These are phyloP conservation scores for Cecidostiba fungosa DNA, from an alignment of 2,888 invertebrate species.

Conservation along the genomic window DNA sequence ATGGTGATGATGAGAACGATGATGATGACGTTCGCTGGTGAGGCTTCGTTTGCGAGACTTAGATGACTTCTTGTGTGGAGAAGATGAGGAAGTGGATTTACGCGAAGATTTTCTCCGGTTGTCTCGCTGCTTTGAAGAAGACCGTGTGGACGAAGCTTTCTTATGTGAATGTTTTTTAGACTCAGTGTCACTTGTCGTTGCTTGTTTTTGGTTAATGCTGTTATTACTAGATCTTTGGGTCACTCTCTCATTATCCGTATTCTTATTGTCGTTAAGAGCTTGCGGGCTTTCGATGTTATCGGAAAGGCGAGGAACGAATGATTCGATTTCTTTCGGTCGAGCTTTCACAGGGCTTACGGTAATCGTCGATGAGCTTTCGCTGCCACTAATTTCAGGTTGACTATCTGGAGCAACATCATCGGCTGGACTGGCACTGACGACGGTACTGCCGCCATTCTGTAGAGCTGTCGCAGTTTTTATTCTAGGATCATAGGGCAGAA, in stretches of 20 bases:
- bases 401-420: neutral
- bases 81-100: slow-evolving; percentile 65
- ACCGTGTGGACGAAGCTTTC: neutral
- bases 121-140: slow-evolving; percentile 50
- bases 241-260: slow-evolving; percentile 55
- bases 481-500: slow-evolving; percentile 27
- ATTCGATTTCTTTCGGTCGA: slow-evolving; percentile 11
- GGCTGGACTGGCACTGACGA: neutral
- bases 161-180: slow-evolving; percentile 36
- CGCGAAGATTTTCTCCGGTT: slow-evolving; percentile 64
- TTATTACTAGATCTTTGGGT: slow-evolving; percentile 62
- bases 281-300: neutral
- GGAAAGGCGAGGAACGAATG: neutral
- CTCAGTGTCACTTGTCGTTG: slow-evolving; percentile 37
- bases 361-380: slow-evolving; percentile 36
- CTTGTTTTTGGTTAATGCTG: slow-evolving; percentile 35
- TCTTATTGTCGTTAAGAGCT: slow-evolving; percentile 58
- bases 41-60: slow-evolving; percentile 57
- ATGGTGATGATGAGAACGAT: slow-evolving; percentile 61
- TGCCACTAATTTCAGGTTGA: neutral
- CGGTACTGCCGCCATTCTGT: slow-evolving; percentile 37
- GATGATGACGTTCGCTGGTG: slow-evolving; percentile 75
- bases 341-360: slow-evolving; percentile 47
- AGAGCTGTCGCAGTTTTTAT: slow-evolving; percentile 30
- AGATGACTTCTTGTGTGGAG: slow-evolving; percentile 69